Conservation (phyloP, 2,797 vertebrate genomes). For the Phataginus tricuspis region DNA sequence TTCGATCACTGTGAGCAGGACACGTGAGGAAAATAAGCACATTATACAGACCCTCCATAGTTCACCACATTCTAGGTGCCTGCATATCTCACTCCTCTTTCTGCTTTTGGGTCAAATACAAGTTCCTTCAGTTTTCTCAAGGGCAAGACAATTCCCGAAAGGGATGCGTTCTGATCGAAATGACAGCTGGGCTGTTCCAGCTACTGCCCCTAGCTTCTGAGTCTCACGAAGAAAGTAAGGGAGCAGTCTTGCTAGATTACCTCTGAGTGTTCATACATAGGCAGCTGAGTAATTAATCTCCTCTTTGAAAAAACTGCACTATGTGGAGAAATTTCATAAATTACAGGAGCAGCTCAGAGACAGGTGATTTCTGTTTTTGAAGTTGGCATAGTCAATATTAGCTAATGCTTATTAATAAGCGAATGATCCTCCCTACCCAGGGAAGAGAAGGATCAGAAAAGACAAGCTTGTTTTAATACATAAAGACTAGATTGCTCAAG, state of each 20-base stretch:
- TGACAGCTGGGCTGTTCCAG: neutral
- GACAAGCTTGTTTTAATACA: neutral
- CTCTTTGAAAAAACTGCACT: neutral
- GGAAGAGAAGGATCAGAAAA: neutral
- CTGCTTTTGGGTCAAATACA: conserved; percentile 32
- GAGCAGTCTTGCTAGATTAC: neutral
- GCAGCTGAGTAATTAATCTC: conserved; percentile 30
- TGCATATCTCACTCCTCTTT: neutral
- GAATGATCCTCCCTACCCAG: neutral
- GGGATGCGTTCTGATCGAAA: neutral
- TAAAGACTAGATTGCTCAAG: neutral
- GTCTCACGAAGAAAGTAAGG: neutral
- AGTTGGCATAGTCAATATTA: neutral
- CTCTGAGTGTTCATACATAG: neutral
- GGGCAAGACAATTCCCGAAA: neutral
- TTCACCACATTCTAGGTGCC: neutral
- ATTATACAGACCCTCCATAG: neutral
- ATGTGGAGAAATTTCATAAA: conserved; percentile 42
- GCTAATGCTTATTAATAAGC: neutral
- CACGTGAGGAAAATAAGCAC: neutral
- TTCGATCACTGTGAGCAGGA: neutral
- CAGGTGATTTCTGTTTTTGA: neutral
- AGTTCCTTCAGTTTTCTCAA: conserved; percentile 48
- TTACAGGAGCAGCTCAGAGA: neutral
- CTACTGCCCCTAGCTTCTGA: neutral